Base-by-base conservation (phyloP, 2,888 invertebrate species). In the Trisateles emortualis region DNA sequence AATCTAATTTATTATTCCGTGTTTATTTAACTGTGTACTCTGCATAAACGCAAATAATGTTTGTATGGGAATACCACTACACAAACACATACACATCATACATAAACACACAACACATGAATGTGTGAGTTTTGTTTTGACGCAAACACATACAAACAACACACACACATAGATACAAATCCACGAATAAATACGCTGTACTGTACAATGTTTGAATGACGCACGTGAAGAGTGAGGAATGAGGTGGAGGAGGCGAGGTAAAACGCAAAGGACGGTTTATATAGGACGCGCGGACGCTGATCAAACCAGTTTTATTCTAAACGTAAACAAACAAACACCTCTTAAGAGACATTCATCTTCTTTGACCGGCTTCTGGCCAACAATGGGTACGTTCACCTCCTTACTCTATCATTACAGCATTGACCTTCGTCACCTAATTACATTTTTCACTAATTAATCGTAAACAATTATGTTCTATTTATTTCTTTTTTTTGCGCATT, bases 301-400 rank as follows among this genome's bases (percentile, higher is more conserved):
- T 29, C 44, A 59, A 81, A 83, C 83, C 90, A 92, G 92, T 92
- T 89, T 80, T 68, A 64, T 78, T 88, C 78, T 62, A 78, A 82
- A 85, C 78, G 86, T 86, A 88, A 87, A 87, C 86, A 87, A 83
- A 86, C 62, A 73, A 74, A 74, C 72, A 79, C 60, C 75, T 79
- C 74, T 76, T 65, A 52, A 79, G 79, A 78, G 78, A 70, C 76
- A 58, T 77, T 59, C 48, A 48, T 61, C 53, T 64, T 64, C 56
- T 56, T 57, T 63, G 44, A 52, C 66, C 83, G 85, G 84, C 85
- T 74, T 59, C 68, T 69, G 74, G 84, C 86, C 82, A 79, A 67
- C 57, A 62, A 90, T 90, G 89, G 88, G 90, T 90, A 88, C 68
- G 90, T 90, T 71, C 45, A 74, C 59, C 78, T 80, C 68, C 49